Base-by-base conservation (phyloP, 2,888 invertebrate species). In the Monopis laevigella region DNA sequence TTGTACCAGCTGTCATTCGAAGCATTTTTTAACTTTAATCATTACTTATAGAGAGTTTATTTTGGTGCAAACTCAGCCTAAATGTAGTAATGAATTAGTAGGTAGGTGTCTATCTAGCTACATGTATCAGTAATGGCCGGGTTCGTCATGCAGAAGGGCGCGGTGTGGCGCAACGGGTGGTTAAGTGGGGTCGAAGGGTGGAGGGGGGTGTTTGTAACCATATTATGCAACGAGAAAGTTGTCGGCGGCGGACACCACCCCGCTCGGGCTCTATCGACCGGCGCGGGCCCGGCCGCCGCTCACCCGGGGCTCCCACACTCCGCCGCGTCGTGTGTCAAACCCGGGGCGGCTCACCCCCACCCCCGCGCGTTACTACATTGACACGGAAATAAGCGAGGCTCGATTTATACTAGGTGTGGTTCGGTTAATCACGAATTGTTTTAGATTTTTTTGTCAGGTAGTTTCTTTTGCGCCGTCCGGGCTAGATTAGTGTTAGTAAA, bases 261-360 rank as follows among this genome's bases (percentile, higher is more conserved):
- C 59, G 62, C 60, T 61, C 67, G 59, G 62, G 66, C 67, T 71
- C 65, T 77, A 71, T 75, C 80, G 78, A 78, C 77, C 77, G 74
- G 74, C 74, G 32, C 77, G 60, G 59, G 65, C 64, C 35, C 77
- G 77, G 74, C 73, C 74, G 32, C 77, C 60, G 59, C 65, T 64
- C 35, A 21, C 36, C 18, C 32, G 19, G 24, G 18, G 21, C 38
- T 24, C 11, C 11, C 41, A 27, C 42, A n/a, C 16, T 21, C 29
- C 29, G 29, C 11, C 29, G 29, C 29, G n/a, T 4, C 11, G 6
- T 12, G 29, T n/a, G 6, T 5, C 29, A 4, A n/a, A 28, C 5
- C 29, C 21, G n/a, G 36, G 13, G 14, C n/a, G n/a, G 13, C 13
- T 10, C 39, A 16, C 16, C 12, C 14, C 16, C 32, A 47, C 49